Evolutionary conservation across 2,888 invertebrate species (phyloP), one percentile per base, ranked within the genome.

Genomic region (Dicranocentrus wangi): DNA sequence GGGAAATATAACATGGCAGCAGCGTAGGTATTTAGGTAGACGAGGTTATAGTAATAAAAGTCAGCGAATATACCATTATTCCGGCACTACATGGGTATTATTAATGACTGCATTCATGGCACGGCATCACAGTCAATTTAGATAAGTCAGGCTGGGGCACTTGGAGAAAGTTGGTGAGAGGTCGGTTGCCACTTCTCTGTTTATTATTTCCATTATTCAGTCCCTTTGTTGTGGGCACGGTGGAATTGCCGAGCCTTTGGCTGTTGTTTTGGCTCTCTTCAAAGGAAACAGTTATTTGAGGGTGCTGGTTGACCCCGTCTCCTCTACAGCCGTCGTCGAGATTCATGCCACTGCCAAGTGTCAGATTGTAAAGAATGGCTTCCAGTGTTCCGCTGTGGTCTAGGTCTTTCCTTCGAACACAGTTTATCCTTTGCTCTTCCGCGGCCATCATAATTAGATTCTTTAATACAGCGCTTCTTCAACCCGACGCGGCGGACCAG

Each of bases 371-470:
- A 78, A 85, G 83, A 81, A 83, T 83, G 39, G 84, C 82, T 81
- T 85, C 83, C 39, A 85, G 82, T 58, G 83, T 70, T 60, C 83
- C 81, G 66, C 55, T 70, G 70, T 81, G 81, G 58, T 81, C 81
- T 17, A 75, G 80, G 75, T 81, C 81, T 71, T 81, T 81, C 70
- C 73, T 81, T 27, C 81, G 23, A 1, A 75, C 63, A 53, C 82
- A 84, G 68, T 81, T 82, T 66, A 80, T 80, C 65, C 84, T 82
- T 81, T 81, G 83, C 75, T 83, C 83, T 72, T 77, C 81, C 58
- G 77, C 81, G 39, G 82, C 82, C 78, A 82, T 81, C 84, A 84
- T 84, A 82, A 82, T 84, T 84, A 81, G 79, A 83, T 83, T 80
- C 75, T 63, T 66, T 53, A 32, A 58, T 53, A 39, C 15, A 10